These are phyloP conservation scores for Odontamblyopus lacepedii DNA, from an alignment of 2,797 vertebrate species.

Conservation along the genomic window DNA sequence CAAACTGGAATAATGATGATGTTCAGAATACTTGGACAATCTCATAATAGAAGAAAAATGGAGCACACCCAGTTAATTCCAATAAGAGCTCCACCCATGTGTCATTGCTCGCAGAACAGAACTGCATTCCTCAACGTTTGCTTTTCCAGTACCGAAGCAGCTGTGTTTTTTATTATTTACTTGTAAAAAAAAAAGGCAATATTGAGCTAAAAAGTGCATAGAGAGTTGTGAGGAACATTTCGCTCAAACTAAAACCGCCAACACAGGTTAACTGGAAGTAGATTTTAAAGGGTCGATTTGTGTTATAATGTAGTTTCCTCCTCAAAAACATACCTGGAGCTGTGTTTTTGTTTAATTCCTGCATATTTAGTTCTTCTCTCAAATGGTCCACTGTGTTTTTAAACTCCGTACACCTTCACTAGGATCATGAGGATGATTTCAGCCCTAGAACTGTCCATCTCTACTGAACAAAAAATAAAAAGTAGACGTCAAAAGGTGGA, in stretches of 20 bases:
- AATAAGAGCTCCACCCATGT: neutral
- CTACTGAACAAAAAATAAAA: no score
- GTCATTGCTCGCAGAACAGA: neutral
- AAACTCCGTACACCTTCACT: no score
- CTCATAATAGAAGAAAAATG: neutral
- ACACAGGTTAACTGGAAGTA: no score
- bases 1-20: no score
- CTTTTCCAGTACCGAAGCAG: neutral
- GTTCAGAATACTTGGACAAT: neutral
- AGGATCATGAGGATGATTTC: no score
- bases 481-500: no score
- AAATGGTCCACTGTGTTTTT: no score
- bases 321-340: no score
- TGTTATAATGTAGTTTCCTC: no score
- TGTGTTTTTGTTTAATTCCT: no score
- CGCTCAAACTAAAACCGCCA: neutral
- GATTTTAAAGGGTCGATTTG: neutral
- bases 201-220: neutral
- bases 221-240: neutral
- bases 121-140: neutral
- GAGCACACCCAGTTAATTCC: neutral
- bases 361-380: no score
- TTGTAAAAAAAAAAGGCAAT: neutral
- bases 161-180: neutral
- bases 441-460: no score